Evolutionary conservation across 2,113 vertebrate species (phyloP).

Genomic region (Boulengeromyrus knoepffleri): DNA sequence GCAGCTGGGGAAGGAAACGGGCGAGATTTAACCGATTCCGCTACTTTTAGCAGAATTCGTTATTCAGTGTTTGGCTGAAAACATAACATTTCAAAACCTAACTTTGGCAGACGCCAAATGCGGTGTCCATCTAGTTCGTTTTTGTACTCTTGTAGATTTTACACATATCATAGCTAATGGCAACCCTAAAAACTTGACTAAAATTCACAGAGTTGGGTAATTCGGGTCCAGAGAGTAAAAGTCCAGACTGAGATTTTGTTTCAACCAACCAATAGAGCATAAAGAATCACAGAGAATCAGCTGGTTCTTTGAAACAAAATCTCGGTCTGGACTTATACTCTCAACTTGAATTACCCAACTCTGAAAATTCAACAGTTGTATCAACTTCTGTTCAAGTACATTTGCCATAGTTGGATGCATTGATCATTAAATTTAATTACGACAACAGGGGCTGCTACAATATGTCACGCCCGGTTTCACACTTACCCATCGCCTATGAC

Average conservation of each 20-base stretch:
- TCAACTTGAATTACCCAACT: no score
- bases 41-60: neutral
- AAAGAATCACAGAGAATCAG: no score
- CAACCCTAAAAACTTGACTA: neutral
- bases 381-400: neutral
- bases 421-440: neutral
- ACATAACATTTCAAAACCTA: neutral
- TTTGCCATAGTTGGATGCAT: neutral
- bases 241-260: no score
- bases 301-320: no score
- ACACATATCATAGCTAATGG: neutral
- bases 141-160: neutral
- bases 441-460: neutral
- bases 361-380: no score
- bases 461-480: neutral
- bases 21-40: neutral
- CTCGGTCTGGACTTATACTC: no score
- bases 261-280: no score
- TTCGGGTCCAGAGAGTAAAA: no score
- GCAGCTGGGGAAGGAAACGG: slow-evolving; percentile 50
- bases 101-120: neutral
- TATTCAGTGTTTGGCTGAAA: neutral
- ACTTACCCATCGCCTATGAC: slow-evolving; percentile 23
- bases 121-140: neutral
- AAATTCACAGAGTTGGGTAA: no score